Evolutionary conservation across 2,113 vertebrate genomes (phyloP).

Genomic region (Corydoras sp.): DNA sequence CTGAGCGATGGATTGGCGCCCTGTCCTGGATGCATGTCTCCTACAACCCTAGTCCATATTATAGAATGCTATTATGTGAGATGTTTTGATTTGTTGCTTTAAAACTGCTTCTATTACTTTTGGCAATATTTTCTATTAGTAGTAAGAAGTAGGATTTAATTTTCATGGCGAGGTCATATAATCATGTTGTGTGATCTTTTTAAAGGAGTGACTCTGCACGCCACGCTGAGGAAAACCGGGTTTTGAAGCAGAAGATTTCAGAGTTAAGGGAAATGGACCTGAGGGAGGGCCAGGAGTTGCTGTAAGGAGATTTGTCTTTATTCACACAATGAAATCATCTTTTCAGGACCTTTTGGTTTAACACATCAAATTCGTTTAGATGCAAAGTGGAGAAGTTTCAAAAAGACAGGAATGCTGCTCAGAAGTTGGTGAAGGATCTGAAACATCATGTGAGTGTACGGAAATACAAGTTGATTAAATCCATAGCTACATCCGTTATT

Average conservation of each 20-base stretch:
- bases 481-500: too few relatives aligned
- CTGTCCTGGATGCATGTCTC: too few relatives aligned
- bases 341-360: neutral
- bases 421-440: slow-evolving; percentile 73
- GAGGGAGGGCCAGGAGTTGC: slow-evolving; percentile 70
- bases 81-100: too few relatives aligned
- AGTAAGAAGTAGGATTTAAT: neutral
- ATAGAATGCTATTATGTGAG: too few relatives aligned
- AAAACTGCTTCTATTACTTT: neutral
- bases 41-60: too few relatives aligned
- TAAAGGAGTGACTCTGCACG: slow-evolving; percentile 75
- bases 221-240: slow-evolving; percentile 75
- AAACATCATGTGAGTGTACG: slow-evolving; percentile 73
- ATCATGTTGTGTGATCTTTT: slow-evolving; percentile 16
- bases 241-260: slow-evolving; percentile 70
- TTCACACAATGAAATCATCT: neutral
- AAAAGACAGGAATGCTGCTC: slow-evolving; percentile 71
- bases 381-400: slow-evolving; percentile 72
- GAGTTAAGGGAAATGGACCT: slow-evolving; percentile 75
- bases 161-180: neutral
- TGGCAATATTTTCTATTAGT: neutral
- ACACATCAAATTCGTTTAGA: slow-evolving; percentile 54
- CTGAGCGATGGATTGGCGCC: too few relatives aligned
- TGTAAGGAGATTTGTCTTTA: slow-evolving; percentile 60
- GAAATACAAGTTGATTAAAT: neutral